phyloP scores from a whole-genome alignment of 2,888 invertebrate species.

The Ramazzottius varieornatus region DNA sequence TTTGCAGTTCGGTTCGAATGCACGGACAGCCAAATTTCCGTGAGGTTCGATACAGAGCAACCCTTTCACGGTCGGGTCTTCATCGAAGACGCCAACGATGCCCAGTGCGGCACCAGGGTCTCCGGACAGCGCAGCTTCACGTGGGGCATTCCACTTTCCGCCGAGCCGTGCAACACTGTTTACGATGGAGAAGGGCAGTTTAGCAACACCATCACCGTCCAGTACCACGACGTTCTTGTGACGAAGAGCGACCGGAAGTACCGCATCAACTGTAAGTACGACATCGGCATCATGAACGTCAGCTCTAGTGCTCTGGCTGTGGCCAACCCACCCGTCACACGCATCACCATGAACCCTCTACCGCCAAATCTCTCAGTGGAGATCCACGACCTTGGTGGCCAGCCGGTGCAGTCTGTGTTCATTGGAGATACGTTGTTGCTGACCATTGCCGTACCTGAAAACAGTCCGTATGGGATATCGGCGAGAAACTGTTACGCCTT shows the following conservation, averaged over 20 bases:
- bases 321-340: background rate
- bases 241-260: conserved; percentile 3
- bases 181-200: background rate
- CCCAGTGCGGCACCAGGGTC: background rate
- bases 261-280: conserved; percentile 3
- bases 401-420: background rate
- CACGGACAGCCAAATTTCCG: background rate
- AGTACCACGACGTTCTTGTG: background rate
- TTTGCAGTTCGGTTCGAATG: conserved; percentile 1
- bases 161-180: background rate
- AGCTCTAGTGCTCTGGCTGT: background rate
- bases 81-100: background rate
- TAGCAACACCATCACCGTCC: background rate
- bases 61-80: background rate
- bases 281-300: conserved; percentile 1
- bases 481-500: background rate
- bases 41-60: background rate
- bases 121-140: background rate
- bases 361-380: background rate
- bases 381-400: background rate
- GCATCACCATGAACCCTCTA: background rate
- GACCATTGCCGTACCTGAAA: background rate
- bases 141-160: background rate
- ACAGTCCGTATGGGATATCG: background rate
- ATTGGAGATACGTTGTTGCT: background rate